These are phyloP conservation scores for Lepisosteus oculatus DNA, from an alignment of 2,113 vertebrate species.

Conservation along the genomic window DNA sequence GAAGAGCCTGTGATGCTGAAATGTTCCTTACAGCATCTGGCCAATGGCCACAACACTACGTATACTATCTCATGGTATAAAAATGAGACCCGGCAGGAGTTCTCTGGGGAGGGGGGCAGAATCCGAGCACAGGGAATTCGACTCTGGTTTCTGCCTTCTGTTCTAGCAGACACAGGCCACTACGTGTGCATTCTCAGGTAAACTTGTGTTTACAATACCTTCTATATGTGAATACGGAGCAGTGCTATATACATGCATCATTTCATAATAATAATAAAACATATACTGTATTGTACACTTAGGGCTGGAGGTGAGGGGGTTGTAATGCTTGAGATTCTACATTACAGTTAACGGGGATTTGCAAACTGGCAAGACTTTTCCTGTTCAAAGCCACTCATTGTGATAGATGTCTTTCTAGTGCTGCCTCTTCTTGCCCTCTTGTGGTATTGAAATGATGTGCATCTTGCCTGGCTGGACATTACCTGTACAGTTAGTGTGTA, in stretches of 20 bases:
- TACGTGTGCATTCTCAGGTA: conserved; percentile 76
- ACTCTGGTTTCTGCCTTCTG: conserved; percentile 76
- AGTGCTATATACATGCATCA: too few relatives aligned
- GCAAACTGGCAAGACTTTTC: too few relatives aligned
- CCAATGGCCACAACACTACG: conserved; percentile 22
- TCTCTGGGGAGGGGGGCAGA: conserved; percentile 38
- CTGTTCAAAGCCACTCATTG: too few relatives aligned
- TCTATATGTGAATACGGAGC: not conserved
- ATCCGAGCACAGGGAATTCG: conserved; percentile 53
- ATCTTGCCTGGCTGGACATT: not conserved
- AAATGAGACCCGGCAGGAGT: conserved; percentile 42
- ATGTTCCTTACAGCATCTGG: conserved; percentile 40
- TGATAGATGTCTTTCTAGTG: too few relatives aligned
- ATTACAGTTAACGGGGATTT: too few relatives aligned
- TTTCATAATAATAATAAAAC: too few relatives aligned
- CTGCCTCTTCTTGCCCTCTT: not conserved
- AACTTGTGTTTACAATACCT: conserved; percentile 1
- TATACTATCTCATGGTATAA: conserved; percentile 75
- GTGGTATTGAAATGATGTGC: not conserved
- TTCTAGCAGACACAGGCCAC: conserved; percentile 59
- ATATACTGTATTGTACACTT: not conserved
- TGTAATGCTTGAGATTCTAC: too few relatives aligned
- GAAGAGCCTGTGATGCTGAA: conserved; percentile 52
- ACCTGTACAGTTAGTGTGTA: not conserved
- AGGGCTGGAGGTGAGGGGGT: not conserved